Conservation (phyloP, 2,888 invertebrate species). For the Erebia epiphron region DNA sequence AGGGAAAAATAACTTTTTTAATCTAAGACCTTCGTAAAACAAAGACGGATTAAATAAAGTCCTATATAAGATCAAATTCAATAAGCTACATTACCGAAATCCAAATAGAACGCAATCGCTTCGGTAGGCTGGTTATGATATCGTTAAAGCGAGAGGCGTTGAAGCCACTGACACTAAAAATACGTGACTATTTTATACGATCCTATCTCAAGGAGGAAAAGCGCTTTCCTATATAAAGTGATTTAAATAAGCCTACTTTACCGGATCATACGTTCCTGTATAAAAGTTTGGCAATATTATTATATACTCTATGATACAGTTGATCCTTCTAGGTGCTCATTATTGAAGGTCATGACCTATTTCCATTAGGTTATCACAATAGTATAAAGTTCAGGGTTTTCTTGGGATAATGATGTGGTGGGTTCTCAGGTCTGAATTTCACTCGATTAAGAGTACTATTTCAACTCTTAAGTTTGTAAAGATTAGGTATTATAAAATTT, state of each 20-base stretch:
- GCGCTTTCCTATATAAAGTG: conserved; percentile 48
- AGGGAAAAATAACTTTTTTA: background rate
- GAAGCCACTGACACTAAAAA: conserved; percentile 61
- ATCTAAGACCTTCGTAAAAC: background rate
- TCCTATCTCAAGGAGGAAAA: conserved; percentile 65
- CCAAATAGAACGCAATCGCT: conserved; percentile 27
- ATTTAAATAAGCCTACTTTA: conserved; percentile 40
- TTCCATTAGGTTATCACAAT: too few relatives aligned
- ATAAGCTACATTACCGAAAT: conserved; percentile 31
- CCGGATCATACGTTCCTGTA: conserved; percentile 33
- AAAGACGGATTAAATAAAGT: background rate
- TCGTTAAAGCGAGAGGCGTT: conserved; percentile 58
- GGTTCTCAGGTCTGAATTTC: too few relatives aligned
- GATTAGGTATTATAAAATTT: too few relatives aligned
- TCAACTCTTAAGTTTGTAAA: too few relatives aligned
- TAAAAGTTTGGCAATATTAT: conserved; percentile 17
- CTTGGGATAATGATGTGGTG: too few relatives aligned
- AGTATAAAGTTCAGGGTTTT: too few relatives aligned
- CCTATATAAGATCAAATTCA: conserved; percentile 32
- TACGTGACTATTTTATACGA: conserved; percentile 76
- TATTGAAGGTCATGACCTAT: too few relatives aligned
- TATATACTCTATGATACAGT: background rate
- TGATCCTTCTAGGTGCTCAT: too few relatives aligned
- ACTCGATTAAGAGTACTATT: too few relatives aligned
- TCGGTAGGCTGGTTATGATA: conserved; percentile 35